Evolutionary conservation across 37 sponge, comb jelly and placozoan genomes (phyloP), one percentile per base, ranked within the genome.

Genomic region (Halisarca cf. caerulea): DNA sequence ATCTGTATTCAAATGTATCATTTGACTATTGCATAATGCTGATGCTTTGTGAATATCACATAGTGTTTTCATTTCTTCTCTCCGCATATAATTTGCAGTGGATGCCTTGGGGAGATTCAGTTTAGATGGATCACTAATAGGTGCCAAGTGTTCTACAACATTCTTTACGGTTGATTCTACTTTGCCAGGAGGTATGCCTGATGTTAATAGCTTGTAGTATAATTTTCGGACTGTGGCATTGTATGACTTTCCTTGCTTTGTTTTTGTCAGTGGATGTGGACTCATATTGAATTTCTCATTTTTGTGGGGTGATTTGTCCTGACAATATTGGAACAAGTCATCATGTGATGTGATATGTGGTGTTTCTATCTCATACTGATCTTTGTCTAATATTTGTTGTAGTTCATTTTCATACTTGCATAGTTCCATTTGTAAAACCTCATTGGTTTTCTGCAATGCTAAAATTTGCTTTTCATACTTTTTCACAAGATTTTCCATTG

Each of bases 31-130:
- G 18, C 45, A 40, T 41, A 79, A n/a, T 21, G 66, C 58, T 62
- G 66, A 58, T 43, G 86, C 86, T 64, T 79, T 79, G 55, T 86
- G 86, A 32, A 79, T 62, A 80, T 86, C 72, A 58, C 39, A 30
- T 58, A 81, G 32, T 23, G 82, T 81, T 58, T 55, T 81, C 82
- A 81, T 27, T 33, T 81, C 82, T 36, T 81, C 82, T 33, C 62
- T 58, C 25, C 82, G 60, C 82, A 81, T 81, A 58, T 81, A 81
- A 15, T 33, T 27, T 27, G 82, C 82, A 81, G 58, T 53, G 55
- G 32, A 21, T 36, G 55, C 40, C 34, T 57, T 58, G 53, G 82
- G 82, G 25, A 81, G 82, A 18, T 58, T 59, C 35, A 81, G 6
- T 35, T 59, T 28, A 20, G 34, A 38, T 59, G 35, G 58, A 81